These are phyloP conservation scores for Loxodonta africana DNA, from an alignment of 2,113 vertebrate genomes.

Conservation along the genomic window DNA sequence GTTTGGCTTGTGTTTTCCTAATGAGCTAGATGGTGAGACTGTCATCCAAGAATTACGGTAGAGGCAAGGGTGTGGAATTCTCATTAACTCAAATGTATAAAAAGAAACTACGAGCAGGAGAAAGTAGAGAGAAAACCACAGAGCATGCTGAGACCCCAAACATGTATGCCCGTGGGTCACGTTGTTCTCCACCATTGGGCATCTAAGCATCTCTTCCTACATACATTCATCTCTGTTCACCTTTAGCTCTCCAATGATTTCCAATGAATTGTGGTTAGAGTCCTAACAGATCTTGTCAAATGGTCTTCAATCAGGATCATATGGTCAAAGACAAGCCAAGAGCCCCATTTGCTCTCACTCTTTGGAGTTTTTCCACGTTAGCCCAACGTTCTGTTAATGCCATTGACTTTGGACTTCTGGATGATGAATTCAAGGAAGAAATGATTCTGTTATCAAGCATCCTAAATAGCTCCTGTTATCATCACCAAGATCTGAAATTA, in stretches of 20 bases:
- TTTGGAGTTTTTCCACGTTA: background rate
- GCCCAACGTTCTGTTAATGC: slow-evolving; percentile 9
- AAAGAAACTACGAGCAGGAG: slow-evolving; percentile 1
- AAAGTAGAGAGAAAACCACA: slow-evolving; percentile 39
- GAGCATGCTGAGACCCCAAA: background rate
- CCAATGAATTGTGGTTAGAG: background rate
- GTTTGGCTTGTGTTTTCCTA: background rate
- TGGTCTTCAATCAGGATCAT: slow-evolving; percentile 39
- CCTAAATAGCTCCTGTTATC: background rate
- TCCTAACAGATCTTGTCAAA: background rate
- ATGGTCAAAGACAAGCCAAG: background rate
- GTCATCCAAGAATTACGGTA: background rate
- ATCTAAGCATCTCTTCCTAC: background rate
- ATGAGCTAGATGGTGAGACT: background rate
- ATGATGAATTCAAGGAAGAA: background rate
- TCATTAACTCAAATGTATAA: background rate
- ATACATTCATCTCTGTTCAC: background rate
- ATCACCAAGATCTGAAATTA: slow-evolving; percentile 39
- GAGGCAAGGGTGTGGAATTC: background rate
- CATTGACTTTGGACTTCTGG: background rate
- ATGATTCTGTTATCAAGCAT: background rate
- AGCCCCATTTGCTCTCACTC: background rate
- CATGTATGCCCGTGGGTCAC: background rate
- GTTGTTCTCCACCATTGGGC: background rate
- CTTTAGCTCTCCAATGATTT: background rate